Conservation (phyloP, 2,113 vertebrate species). For the Corythornis madagascariensis region DNA sequence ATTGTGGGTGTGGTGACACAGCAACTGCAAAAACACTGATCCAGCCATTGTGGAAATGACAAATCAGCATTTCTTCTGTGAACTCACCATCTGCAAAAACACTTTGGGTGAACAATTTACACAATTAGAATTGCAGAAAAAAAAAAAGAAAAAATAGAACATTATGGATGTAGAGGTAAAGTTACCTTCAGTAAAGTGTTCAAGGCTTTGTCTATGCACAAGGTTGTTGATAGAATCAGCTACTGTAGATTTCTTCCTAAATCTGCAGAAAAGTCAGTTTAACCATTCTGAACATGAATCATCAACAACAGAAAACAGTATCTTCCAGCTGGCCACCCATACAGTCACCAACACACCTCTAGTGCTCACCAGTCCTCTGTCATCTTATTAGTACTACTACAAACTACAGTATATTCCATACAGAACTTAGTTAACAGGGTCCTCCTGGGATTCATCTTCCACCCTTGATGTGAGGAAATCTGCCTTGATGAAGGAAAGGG, state of each 20-base stretch:
- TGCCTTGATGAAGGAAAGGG: background rate
- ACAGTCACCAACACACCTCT: background rate
- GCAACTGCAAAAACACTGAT: background rate
- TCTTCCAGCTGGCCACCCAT: background rate
- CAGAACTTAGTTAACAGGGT: background rate
- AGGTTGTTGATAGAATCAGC: constrained; percentile 85
- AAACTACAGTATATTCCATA: background rate
- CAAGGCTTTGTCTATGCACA: constrained; percentile 77
- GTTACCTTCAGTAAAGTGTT: constrained; percentile 91
- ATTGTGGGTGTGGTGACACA: background rate
- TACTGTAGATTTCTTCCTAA: constrained; percentile 88
- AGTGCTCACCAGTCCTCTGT: background rate
- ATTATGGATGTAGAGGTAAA: background rate
- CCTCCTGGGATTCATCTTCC: background rate
- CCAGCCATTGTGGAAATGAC: background rate
- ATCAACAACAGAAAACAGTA: background rate
- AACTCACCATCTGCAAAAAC: background rate
- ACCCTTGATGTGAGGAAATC: rapidly evolving
- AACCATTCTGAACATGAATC: background rate
- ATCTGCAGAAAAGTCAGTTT: constrained; percentile 70
- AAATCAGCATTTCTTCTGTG: background rate
- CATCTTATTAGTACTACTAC: background rate
- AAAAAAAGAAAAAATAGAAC: background rate
- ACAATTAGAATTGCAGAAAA: background rate
- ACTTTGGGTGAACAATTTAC: background rate